Base-by-base conservation (phyloP, 2,888 invertebrate genomes). In the Drosophila sordidula region DNA sequence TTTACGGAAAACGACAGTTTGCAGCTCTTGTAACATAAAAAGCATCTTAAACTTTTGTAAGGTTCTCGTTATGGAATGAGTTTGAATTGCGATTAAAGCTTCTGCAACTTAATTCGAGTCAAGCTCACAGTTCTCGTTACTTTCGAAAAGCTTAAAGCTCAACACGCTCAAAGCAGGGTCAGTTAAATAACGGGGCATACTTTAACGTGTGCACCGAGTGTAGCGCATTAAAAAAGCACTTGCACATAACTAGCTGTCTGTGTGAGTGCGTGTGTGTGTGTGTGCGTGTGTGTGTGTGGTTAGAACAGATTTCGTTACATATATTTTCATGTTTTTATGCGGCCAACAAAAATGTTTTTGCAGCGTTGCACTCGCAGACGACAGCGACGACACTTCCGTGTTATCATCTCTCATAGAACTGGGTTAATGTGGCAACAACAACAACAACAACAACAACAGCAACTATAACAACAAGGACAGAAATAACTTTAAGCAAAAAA, bases 371-470 rank as follows among this genome's bases (percentile, higher is more conserved):
- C 61, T 70, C 42, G 64, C 66, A 65, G 72, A 57, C 63, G 67
- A 70, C 63, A 69, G 58, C 66, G 70, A 69, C 76, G 82, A 82
- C 85, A 83, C 71, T 82, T 82, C 78, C 83, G 80, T 85, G 81
- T 78, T 86, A 74, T 85, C 77, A 76, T 71, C 68, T 56, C 67
- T 65, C 61, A 39, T 44, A 57, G 39, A 80, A 84, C 83, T 83
- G 73, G 86, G 86, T 86, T 83, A 83, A 83, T 83, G 82, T 82
- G 80, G 58, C 85, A 73, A 59, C 75, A 70, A 62, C 55, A 74
- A n/a, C n/a, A n/a, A n/a, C n/a, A n/a, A n/a, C n/a, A 73, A 59
- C 75, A 70, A 51, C 47, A 67, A 36, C 26, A 12, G 32, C 16
- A 34, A 16, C 50, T 54, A 52, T 42, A 68, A 44, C 50, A 59